Percentiles rank a stretch among this genome's conserved stretches.
phyloP scores from a whole-genome alignment of 2,113 vertebrate species.

The Alces alces region DNA sequence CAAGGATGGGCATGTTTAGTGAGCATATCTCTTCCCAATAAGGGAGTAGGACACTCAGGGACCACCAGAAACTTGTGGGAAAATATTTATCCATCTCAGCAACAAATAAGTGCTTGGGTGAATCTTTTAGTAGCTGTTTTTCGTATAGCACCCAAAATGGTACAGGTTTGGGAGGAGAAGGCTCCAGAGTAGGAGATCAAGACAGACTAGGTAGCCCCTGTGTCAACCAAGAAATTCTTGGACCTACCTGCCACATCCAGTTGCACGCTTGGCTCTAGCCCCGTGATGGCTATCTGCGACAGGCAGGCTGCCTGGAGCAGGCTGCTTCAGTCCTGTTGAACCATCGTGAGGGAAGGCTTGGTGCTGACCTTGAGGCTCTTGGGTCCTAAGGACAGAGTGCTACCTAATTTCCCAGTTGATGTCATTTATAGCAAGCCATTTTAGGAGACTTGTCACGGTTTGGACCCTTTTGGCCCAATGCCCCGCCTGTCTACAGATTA shows the following conservation, averaged over 20 bases:
- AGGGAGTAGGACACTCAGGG: background rate
- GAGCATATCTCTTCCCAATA: background rate
- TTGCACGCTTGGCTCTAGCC: background rate
- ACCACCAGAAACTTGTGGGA: background rate
- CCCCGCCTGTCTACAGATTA: fast-evolving
- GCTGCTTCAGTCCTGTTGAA: background rate
- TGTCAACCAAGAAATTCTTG: background rate
- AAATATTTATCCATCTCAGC: background rate
- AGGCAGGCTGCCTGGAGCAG: background rate
- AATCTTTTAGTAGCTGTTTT: background rate
- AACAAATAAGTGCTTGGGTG: background rate
- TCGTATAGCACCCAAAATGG: background rate
- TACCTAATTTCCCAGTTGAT: background rate
- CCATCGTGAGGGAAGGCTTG: background rate
- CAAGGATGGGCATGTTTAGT: background rate
- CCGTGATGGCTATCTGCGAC: background rate
- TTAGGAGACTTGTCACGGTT: background rate
- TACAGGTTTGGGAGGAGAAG: background rate
- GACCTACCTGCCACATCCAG: background rate
- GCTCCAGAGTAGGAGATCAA: fast-evolving
- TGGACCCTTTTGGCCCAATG: background rate
- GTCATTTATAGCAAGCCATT: background rate
- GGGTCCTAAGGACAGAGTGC: background rate
- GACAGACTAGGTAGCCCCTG: background rate
- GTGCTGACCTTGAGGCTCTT: background rate